These are phyloP conservation scores for Pteropus rufus DNA, from an alignment of 2,797 vertebrate species.

Conservation along the genomic window DNA sequence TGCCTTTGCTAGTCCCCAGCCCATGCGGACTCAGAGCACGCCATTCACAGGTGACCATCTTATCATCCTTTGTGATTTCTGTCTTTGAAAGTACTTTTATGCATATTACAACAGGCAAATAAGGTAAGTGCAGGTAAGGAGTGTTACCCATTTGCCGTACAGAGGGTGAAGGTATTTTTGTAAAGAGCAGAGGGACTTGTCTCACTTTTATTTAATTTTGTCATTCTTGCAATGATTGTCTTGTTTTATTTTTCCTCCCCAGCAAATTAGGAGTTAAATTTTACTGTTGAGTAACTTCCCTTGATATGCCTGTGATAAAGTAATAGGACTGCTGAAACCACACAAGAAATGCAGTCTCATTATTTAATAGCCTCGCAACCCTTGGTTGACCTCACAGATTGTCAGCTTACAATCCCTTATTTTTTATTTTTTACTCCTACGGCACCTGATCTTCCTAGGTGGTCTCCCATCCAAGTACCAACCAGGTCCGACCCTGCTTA, in stretches of 20 bases:
- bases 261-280: neutral
- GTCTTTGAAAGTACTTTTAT: neutral
- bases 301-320: neutral
- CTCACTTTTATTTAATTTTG: neutral
- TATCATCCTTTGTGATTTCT: neutral
- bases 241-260: rapidly evolving
- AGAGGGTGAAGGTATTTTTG: neutral
- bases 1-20: constrained; percentile 52
- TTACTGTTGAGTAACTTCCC: neutral
- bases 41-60: constrained; percentile 94
- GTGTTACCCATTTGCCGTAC: neutral
- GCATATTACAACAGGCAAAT: neutral
- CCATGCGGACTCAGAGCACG: constrained; percentile 77
- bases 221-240: neutral
- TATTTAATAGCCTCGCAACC: neutral
- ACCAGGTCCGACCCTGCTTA: no score
- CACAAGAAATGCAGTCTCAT: neutral
- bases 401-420: no score
- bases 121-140: neutral
- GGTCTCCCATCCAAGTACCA: no score
- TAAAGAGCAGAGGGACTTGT: neutral
- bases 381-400: no score
- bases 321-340: neutral
- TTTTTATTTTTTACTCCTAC: no score
- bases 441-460: no score